Percentiles rank a stretch among this genome's conserved stretches.
These are phyloP conservation scores for Unio delphinus DNA, from an alignment of 2,888 invertebrate species.

Conservation along the genomic window DNA sequence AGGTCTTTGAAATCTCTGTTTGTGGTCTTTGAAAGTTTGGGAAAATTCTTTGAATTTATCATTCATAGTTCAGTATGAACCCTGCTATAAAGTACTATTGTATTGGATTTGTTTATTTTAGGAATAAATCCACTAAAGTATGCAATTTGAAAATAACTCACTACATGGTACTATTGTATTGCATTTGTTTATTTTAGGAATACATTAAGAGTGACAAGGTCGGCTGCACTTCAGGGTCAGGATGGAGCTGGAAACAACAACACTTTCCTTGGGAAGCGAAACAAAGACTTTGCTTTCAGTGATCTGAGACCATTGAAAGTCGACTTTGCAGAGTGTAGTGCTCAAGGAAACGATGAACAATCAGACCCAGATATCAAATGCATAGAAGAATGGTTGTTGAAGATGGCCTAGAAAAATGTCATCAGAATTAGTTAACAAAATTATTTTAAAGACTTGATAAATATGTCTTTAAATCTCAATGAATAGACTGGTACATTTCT, in stretches of 20 bases:
- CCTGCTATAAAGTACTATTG: no score
- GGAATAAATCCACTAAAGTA: conserved; percentile 74
- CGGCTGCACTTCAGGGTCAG: conserved; percentile 78
- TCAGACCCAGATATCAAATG: conserved; percentile 78
- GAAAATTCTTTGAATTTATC: no score
- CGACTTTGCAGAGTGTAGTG: conserved; percentile 71
- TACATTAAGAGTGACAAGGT: conserved; percentile 87
- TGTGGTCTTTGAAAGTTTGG: no score
- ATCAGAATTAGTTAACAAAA: neutral
- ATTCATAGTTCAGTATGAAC: no score
- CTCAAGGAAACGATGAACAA: conserved; percentile 73
- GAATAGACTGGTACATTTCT: no score
- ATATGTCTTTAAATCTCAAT: no score
- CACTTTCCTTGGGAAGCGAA: conserved; percentile 80
- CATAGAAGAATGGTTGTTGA: conserved; percentile 83
- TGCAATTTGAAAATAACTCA: no score
- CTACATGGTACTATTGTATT: neutral
- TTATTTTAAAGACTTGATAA: no score
- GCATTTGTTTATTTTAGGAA: conserved; percentile 76
- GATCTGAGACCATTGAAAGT: conserved; percentile 80
- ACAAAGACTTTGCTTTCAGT: conserved; percentile 88
- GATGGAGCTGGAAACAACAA: conserved; percentile 73
- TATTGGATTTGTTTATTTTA: conserved; percentile 69
- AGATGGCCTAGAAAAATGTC: conserved; percentile 68
- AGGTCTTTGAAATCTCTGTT: no score